phyloP scores from a whole-genome alignment of 30 jellyfish, hydroid and myxozoan genomes.

The Hydractinia symbiolongicarpus region DNA sequence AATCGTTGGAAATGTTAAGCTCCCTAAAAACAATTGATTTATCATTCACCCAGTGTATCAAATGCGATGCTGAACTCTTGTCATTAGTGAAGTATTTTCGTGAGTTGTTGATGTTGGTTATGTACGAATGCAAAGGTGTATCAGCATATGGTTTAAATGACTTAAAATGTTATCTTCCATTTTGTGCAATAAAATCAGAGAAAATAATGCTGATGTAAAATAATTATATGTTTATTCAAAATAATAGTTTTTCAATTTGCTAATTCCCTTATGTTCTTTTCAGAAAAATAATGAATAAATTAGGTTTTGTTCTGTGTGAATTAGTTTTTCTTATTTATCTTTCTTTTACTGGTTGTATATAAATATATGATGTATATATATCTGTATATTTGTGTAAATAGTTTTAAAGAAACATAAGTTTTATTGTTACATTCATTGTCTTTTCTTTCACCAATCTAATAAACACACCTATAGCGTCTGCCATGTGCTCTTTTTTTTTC shows the following conservation, averaged over 20 bases:
- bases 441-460: too few species aligned
- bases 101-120: not conserved
- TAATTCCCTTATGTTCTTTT: constrained; percentile 2
- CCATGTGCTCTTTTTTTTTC: too few species aligned
- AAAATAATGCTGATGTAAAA: constrained; percentile 1
- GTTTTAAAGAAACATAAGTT: too few species aligned
- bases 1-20: not conserved
- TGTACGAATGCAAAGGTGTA: not conserved
- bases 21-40: not conserved
- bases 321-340: too few species aligned
- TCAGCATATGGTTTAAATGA: constrained; percentile 6
- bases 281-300: too few species aligned
- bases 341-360: too few species aligned
- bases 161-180: not conserved
- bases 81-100: not conserved
- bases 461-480: too few species aligned
- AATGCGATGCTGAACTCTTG: not conserved
- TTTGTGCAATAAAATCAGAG: constrained; percentile 9
- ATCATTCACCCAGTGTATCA: constrained; percentile 11
- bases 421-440: too few species aligned
- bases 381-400: too few species aligned
- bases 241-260: constrained; percentile 35
- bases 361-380: too few species aligned
- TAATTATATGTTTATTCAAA: not conserved
- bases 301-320: too few species aligned